These are phyloP conservation scores for Limnephilus marmoratus DNA, from an alignment of 2,888 invertebrate genomes.

Conservation along the genomic window DNA sequence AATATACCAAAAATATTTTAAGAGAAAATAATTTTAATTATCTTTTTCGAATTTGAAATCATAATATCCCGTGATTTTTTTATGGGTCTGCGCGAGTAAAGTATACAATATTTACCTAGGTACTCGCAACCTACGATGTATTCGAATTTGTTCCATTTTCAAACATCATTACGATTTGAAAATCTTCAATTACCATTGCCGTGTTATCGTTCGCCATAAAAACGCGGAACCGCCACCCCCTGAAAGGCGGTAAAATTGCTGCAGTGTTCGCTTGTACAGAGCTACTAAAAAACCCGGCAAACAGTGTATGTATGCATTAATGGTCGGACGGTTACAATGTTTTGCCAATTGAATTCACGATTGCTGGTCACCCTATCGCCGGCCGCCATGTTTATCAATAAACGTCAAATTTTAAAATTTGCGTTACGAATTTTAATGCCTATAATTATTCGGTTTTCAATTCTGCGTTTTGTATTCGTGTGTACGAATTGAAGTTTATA, in stretches of 20 bases:
- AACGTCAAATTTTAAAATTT: slow-evolving; percentile 41
- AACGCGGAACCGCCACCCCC: background rate
- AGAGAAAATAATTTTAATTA: no score
- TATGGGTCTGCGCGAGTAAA: no score
- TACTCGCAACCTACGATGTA: background rate
- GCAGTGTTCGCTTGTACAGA: background rate
- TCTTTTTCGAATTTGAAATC: no score
- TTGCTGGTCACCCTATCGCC: slow-evolving; percentile 43
- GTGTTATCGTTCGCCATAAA: background rate
- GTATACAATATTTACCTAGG: no score
- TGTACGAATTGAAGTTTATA: background rate
- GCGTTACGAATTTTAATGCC: slow-evolving; percentile 7
- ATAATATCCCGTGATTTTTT: no score
- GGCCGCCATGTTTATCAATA: slow-evolving; percentile 48
- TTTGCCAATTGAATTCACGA: slow-evolving; percentile 55
- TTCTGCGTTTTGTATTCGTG: background rate
- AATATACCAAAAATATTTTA: no score
- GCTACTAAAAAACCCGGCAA: background rate
- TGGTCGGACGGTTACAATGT: slow-evolving; percentile 51
- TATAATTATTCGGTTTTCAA: background rate
- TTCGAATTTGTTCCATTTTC: background rate
- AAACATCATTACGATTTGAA: background rate
- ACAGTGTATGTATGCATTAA: slow-evolving; percentile 23
- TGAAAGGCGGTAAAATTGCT: background rate
- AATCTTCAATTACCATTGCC: background rate